Evolutionary conservation across 2,888 invertebrate species (phyloP), one percentile per base, ranked within the genome.

Genomic region (Mechanitis messenoides): DNA sequence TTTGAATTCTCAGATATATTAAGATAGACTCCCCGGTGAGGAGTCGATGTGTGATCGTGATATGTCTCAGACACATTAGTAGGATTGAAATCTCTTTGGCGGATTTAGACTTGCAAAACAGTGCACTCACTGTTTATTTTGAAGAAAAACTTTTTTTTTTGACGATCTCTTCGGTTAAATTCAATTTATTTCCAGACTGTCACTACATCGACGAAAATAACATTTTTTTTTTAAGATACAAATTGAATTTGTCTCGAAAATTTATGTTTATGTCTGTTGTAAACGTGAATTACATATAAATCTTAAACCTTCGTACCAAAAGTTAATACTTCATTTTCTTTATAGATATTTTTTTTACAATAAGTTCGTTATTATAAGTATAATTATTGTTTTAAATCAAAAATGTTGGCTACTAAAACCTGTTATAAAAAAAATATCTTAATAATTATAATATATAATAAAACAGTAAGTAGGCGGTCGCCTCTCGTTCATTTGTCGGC

Each of bases 41-140:
- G 65, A 59, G 62, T 58, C 65, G 63, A 11, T 50, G 50, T 42
- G 42, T 42, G 31, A 59, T 47, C 57, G 42, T 58, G 61, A 64
- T 63, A 65, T 62, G 76, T 70, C 73, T 80, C 70, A 82, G 80
- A 80, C 81, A 84, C 87, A 87, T 88, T 88, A 87, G 85, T 79
- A 76, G 78, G 81, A 87, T 88, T 87, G 84, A 79, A 87, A 85
- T 81, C 85, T 85, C 85, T 84, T 81, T 81, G 78, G 75, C 76
- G 74, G 78, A 83, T 80, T 87, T 83, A 79, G 87, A 87, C 88
- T 87, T 87, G 87, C 84, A 87, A 88, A 87, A 84, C 81, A 81
- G 81, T 82, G 82, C 80, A 79, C 73, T 77, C 80, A 76, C 79
- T 73, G 78, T 84, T 83, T 84, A 83, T 77, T 81, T 81, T 79